These are phyloP conservation scores for Dynastes hyllus DNA, from an alignment of 2,888 invertebrate genomes.

Conservation along the genomic window DNA sequence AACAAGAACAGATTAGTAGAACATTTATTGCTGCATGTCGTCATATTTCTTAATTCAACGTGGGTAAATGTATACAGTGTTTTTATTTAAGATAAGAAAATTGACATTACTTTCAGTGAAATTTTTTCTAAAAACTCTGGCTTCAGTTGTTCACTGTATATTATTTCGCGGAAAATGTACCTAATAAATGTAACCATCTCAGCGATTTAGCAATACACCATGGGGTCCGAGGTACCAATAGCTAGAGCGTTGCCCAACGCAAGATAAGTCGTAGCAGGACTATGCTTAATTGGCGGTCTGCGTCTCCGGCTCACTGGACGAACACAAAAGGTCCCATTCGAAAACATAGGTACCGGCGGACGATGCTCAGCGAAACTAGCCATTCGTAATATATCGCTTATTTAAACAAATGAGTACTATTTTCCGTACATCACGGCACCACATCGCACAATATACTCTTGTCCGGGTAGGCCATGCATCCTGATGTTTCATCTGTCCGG, in stretches of 20 bases:
- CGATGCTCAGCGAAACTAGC: conserved; percentile 23
- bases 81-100: no score
- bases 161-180: not conserved
- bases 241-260: conserved; percentile 28
- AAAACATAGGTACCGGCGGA: conserved; percentile 4
- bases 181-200: conserved; percentile 5
- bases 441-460: conserved; percentile 40
- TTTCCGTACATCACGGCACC: conserved; percentile 30
- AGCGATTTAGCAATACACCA: conserved; percentile 36
- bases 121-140: no score
- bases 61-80: no score
- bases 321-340: conserved; percentile 40
- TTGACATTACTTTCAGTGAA: no score
- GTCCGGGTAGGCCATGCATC: conserved; percentile 31
- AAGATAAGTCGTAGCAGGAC: conserved; percentile 17
- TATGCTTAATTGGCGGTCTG: conserved; percentile 36
- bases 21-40: no score
- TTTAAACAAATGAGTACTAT: conserved; percentile 47
- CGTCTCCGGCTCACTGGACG: conserved; percentile 41
- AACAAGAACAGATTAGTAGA: no score
- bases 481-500: conserved; percentile 36
- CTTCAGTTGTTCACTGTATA: not conserved
- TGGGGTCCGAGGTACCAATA: conserved; percentile 22
- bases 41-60: no score
- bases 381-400: conserved; percentile 44